These are phyloP conservation scores for Dolichopus griseipennis DNA, from an alignment of 2,888 invertebrate genomes.

Conservation along the genomic window DNA sequence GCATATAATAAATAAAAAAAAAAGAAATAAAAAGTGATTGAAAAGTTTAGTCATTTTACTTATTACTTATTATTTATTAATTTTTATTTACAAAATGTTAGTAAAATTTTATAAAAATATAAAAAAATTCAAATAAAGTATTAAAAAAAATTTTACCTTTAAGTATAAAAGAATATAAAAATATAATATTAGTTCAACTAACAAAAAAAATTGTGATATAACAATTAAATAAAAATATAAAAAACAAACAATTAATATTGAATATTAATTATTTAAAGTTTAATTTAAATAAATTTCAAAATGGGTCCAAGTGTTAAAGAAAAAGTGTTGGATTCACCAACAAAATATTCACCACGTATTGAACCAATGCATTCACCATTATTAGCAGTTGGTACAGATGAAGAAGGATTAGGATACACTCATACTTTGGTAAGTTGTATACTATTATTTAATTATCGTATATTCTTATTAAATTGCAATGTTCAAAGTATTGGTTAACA, in stretches of 20 bases:
- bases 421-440: slow-evolving; percentile 23
- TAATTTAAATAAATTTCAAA: background rate
- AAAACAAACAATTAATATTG: background rate
- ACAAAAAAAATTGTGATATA: background rate
- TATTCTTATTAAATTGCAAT: background rate
- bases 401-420: slow-evolving; percentile 22
- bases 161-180: background rate
- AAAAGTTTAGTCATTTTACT: too few relatives aligned
- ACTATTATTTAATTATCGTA: background rate
- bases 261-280: background rate
- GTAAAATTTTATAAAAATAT: background rate
- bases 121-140: too few relatives aligned
- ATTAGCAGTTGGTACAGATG: slow-evolving; percentile 10
- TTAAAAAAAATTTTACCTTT: too few relatives aligned
- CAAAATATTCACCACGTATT: slow-evolving; percentile 1
- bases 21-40: too few relatives aligned
- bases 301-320: background rate
- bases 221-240: background rate
- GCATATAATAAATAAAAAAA: too few relatives aligned
- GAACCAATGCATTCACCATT: slow-evolving; percentile 11
- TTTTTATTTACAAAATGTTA: too few relatives aligned
- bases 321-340: background rate
- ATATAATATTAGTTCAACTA: too few relatives aligned
- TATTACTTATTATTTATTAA: too few relatives aligned
- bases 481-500: too few relatives aligned